Evolutionary conservation across 2,113 vertebrate genomes (phyloP).

Genomic region (Paedocypris sp.): DNA sequence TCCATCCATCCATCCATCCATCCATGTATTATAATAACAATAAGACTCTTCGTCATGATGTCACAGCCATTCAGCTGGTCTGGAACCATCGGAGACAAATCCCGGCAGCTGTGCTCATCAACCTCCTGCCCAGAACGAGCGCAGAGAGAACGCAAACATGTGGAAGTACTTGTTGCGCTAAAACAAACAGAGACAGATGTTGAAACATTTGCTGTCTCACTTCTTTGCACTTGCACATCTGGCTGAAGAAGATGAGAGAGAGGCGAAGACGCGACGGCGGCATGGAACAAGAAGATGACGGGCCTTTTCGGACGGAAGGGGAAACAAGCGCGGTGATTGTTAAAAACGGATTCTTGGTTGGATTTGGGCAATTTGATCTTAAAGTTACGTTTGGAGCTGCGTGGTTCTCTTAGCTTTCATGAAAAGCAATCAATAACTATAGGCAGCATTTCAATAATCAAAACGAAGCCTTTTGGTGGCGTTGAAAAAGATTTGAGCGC

Average conservation of each 20-base stretch:
- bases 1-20: conserved; percentile 7
- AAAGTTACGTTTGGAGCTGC: too few species aligned
- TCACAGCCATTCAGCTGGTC: conserved; percentile 25
- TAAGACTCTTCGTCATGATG: too few species aligned
- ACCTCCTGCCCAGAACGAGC: conserved; percentile 45
- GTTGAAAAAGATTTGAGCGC: too few species aligned
- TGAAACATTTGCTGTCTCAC: conserved; percentile 53
- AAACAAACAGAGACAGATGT: conserved; percentile 54
- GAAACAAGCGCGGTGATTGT: too few species aligned
- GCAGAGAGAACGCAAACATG: conserved; percentile 44
- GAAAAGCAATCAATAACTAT: too few species aligned
- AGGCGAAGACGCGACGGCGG: conserved; percentile 15
- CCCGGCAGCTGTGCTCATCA: conserved; percentile 60
- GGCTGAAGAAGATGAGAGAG: conserved; percentile 19
- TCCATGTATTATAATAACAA: conserved; percentile 16
- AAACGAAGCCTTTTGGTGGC: too few species aligned
- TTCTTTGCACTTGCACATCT: conserved; percentile 49
- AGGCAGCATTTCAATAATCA: too few species aligned
- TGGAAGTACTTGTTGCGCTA: conserved; percentile 60
- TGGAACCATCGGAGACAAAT: conserved; percentile 38
- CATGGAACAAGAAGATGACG: conserved; percentile 21
- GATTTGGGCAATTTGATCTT: too few species aligned
- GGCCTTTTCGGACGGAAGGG: neutral
- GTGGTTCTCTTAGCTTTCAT: too few species aligned
- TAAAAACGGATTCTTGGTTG: too few species aligned